Evolutionary conservation across 2,888 invertebrate species (phyloP), one percentile per base, ranked within the genome.

Genomic region (Lampropteryx suffumata): DNA sequence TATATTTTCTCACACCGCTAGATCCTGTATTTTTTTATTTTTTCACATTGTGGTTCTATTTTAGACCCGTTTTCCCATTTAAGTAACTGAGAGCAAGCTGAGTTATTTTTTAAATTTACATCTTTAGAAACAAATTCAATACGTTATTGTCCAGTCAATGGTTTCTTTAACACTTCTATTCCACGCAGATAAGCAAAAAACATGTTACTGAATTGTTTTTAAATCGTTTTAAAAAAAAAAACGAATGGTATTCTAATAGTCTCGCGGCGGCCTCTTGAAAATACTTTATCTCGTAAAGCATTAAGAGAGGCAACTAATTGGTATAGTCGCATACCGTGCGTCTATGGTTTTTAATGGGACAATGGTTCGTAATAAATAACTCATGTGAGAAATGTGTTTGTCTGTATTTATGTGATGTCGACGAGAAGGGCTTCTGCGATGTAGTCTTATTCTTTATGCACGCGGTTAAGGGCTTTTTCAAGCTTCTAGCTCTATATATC

Each of bases 201-300:
- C 2, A 24, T 7, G 7, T 2, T 48, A 33, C 32, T 28, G 41
- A 48, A 48, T 45, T 24, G 39, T 46, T 40, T 50, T 55, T 53
- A 30, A 43, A 39, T 28, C 33, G 14, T 50, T 40, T 41, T 49
- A 41, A 47, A 52, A 48, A 53, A 41, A 49, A 39, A 14, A 30
- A 50, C 28, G 30, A 13, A 30, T 55, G 43, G 53, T 50, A 63
- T 61, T 59, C 59, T 59, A 61, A 58, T 54, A 50, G 51, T 21
- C 35, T 10, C 32, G 57, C 42, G 42, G 35, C 47, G 58, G 61
- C 64, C 63, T 61, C 64, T 57, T 53, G 57, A 66, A 65, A 70
- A 73, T 72, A 69, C 71, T 74, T 71, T 71, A 71, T 70, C 69
- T 70, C 65, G 69, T 75, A 65, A 73, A 71, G 71, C 71, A 65